phyloP scores from a whole-genome alignment of 2,888 invertebrate genomes.

The Conchocele bisecta region DNA sequence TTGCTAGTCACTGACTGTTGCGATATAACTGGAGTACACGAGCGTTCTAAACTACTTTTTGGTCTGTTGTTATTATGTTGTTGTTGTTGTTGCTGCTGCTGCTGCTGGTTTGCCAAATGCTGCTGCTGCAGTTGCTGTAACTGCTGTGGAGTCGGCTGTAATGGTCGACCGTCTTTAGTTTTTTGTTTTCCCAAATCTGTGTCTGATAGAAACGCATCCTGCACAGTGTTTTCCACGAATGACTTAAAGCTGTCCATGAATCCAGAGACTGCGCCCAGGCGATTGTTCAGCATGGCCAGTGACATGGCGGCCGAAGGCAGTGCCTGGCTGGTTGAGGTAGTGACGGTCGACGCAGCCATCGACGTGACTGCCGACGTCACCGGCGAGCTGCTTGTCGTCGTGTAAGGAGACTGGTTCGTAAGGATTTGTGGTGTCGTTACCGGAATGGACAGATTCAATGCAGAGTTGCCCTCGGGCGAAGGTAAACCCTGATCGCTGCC shows the following conservation, averaged over 20 bases:
- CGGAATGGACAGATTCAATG: constrained; percentile 65
- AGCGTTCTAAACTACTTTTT: constrained; percentile 51
- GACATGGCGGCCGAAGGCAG: constrained; percentile 82
- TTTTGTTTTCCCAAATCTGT: constrained; percentile 58
- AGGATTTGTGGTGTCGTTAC: constrained; percentile 76
- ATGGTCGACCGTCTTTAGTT: constrained; percentile 40
- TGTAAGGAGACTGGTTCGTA: constrained; percentile 75
- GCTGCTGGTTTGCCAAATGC: constrained; percentile 27
- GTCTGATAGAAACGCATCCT: constrained; percentile 78
- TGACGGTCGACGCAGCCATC: constrained; percentile 60
- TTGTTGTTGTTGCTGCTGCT: constrained; percentile 52
- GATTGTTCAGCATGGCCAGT: constrained; percentile 66
- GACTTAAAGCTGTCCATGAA: constrained; percentile 81
- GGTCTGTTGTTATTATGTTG: constrained; percentile 41
- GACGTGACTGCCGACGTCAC: constrained; percentile 48
- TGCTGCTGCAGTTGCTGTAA: constrained; percentile 52
- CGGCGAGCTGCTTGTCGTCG: constrained; percentile 62
- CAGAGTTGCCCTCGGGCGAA: constrained; percentile 34
- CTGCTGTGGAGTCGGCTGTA: constrained; percentile 60
- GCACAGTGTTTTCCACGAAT: constrained; percentile 81
- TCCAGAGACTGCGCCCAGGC: constrained; percentile 55
- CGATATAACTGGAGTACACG: constrained; percentile 39
- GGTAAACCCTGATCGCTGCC: constrained; percentile 44
- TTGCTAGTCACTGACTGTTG: constrained; percentile 22
- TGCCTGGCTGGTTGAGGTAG: constrained; percentile 77